Conservation (phyloP, 2,888 invertebrate genomes). For the Nycteola revayana region DNA sequence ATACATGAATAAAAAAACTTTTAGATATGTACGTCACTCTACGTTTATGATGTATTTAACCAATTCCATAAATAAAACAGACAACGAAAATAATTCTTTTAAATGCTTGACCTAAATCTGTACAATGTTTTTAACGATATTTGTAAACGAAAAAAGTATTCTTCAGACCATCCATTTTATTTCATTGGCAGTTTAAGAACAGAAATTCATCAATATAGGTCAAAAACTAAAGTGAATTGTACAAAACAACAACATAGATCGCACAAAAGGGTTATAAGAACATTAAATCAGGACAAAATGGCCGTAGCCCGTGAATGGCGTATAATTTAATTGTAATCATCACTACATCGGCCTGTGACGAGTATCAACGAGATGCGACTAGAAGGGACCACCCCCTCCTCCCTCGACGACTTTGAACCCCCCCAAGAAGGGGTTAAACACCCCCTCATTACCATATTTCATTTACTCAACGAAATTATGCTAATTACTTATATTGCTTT, state of each 20-base stretch:
- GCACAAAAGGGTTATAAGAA: conserved; percentile 39
- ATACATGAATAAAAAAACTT: too few species aligned
- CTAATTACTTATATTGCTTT: conserved; percentile 83
- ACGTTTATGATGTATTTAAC: too few species aligned
- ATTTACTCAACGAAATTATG: conserved; percentile 83
- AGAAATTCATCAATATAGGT: conserved; percentile 20
- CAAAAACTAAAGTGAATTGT: conserved; percentile 18
- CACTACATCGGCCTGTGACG: conserved; percentile 77
- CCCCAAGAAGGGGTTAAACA: conserved; percentile 66
- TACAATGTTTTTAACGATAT: too few species aligned
- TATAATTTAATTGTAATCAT: conserved; percentile 81
- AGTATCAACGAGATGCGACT: conserved; percentile 79
- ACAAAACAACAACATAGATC: conserved; percentile 29
- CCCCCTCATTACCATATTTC: conserved; percentile 82
- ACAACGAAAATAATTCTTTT: too few species aligned
- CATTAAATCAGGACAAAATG: conserved; percentile 74
- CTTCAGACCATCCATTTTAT: too few species aligned
- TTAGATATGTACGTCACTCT: too few species aligned
- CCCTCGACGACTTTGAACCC: conserved; percentile 47
- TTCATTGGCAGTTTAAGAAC: too few species aligned
- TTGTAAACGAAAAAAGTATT: too few species aligned
- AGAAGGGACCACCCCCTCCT: conserved; percentile 59
- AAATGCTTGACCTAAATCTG: too few species aligned
- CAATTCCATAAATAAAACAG: too few species aligned
- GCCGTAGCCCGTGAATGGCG: conserved; percentile 58